A percentile compares a stretch with the other conserved stretches of the same genome.
Evolutionary conservation across 2,888 invertebrate species (phyloP).

Genomic region (Andrena marginata): DNA sequence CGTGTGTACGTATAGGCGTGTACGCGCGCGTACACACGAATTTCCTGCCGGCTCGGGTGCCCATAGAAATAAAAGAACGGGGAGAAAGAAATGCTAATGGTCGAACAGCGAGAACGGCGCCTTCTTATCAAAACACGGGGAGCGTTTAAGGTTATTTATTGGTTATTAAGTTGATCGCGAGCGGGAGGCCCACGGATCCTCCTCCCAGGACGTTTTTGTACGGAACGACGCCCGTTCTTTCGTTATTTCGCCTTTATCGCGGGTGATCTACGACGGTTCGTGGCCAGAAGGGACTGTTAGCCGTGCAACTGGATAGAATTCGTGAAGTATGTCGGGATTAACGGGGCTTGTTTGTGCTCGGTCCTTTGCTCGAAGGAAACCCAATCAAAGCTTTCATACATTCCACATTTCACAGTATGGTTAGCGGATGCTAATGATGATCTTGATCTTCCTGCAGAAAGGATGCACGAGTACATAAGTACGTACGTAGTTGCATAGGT

Average conservation of each 20-base stretch:
- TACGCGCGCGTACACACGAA: constrained; percentile 50
- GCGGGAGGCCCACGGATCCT: constrained; percentile 41
- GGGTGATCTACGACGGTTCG: constrained; percentile 52
- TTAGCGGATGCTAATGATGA: background rate
- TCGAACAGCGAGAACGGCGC: constrained; percentile 57
- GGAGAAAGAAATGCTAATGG: constrained; percentile 58
- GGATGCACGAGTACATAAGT: too few relatives aligned
- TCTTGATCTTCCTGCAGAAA: too few relatives aligned
- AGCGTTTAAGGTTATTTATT: constrained; percentile 79
- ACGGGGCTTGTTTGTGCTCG: constrained; percentile 33
- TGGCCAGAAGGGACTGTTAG: constrained; percentile 21
- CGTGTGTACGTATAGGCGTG: constrained; percentile 30
- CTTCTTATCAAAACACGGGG: constrained; percentile 79
- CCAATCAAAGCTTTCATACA: constrained; percentile 25
- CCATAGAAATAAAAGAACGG: constrained; percentile 65
- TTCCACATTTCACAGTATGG: background rate
- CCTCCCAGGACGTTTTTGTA: background rate
- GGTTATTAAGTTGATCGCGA: constrained; percentile 70
- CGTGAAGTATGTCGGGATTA: constrained; percentile 57
- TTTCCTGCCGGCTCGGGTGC: constrained; percentile 41
- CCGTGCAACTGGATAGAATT: constrained; percentile 32
- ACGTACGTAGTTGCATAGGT: too few relatives aligned
- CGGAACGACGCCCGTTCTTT: constrained; percentile 15
- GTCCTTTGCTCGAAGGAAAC: background rate
- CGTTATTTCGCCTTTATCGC: constrained; percentile 57